Base-by-base conservation (phyloP, 2,888 invertebrate species). In the Spodoptera exigua region DNA sequence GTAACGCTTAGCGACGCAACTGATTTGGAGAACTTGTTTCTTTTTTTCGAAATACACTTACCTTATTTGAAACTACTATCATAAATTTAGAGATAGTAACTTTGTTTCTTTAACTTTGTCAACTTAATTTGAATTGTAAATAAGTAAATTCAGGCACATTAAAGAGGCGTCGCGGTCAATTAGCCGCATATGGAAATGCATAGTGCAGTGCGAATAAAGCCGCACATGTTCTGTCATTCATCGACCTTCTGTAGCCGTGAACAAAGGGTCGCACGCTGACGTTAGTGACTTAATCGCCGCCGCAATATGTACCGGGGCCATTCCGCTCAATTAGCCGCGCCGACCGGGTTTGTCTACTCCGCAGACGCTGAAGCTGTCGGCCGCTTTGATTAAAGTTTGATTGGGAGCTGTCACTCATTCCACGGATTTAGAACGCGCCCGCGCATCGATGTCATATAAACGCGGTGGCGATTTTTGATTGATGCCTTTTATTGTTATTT, bases 321-420 rank as follows among this genome's bases (percentile, higher is more conserved):
- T 92, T 92, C 89, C 88, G 89, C 89, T 89, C 93, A 93, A 93
- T 93, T 93, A 92, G 90, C 83, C 81, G 72, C 83, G 76, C 79
- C 77, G 82, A 70, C 79, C 81, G 84, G 80, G 86, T 83, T 82
- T 82, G 88, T 81, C 84, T 85, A 86, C 83, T 81, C 84, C 80
- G 78, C 88, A 87, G 87, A 86, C 84, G 86, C 82, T 82, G 78
- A 61, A 79, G 82, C 80, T 80, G 88, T 85, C 87, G 86, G 88
- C 85, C 82, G 92, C 89, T 92, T 91, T 92, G 91, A 92, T 93
- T 92, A 89, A 88, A 89, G 85, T 89, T 89, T 91, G 92, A 93
- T 93, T 92, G 89, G 89, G 83, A 84, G 76, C 88, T 87, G 91
- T 89, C 92, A 89, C 84, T 89, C 89, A 80, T 76, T 76, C 74